Evolutionary conservation across 2,797 vertebrate genomes (phyloP).

Genomic region (Paratrypauchen microcephalus): DNA sequence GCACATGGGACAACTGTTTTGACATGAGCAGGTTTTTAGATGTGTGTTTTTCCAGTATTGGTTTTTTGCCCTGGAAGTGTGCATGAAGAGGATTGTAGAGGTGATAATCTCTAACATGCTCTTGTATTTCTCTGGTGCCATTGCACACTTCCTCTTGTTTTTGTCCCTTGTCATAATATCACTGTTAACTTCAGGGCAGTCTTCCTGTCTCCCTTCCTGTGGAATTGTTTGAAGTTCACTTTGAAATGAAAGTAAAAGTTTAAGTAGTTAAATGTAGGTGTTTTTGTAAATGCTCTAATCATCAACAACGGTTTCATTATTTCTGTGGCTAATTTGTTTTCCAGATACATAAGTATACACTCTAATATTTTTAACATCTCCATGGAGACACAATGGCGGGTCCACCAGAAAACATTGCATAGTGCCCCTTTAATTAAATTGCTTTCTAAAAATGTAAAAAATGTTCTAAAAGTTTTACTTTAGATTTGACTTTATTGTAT

Average conservation of each 20-base stretch:
- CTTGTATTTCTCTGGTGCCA: constrained; percentile 49
- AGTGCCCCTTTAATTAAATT: too few relatives aligned
- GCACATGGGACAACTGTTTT: constrained; percentile 22
- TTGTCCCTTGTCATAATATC: constrained; percentile 9
- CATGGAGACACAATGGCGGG: not conserved
- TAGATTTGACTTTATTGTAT: too few relatives aligned
- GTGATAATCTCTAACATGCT: constrained; percentile 27
- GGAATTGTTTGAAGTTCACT: constrained; percentile 34
- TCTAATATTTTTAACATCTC: too few relatives aligned
- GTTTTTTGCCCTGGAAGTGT: constrained; percentile 39
- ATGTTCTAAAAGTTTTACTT: too few relatives aligned
- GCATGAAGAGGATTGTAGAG: constrained; percentile 18
- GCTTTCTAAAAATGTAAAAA: not conserved
- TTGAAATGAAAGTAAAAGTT: not conserved
- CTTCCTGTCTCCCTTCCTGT: constrained; percentile 49
- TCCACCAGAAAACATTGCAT: too few relatives aligned
- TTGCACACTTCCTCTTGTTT: constrained; percentile 53
- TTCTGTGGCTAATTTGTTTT: too few relatives aligned
- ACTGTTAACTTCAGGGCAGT: constrained; percentile 23
- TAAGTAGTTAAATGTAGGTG: not conserved
- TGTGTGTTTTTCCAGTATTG: constrained; percentile 18
- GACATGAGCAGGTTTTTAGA: constrained; percentile 15
- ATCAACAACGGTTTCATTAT: too few relatives aligned
- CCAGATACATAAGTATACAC: too few relatives aligned
- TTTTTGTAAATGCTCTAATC: not conserved